Base-by-base conservation (phyloP, 2,797 vertebrate species). In the Cynodonichthys magdalenae region DNA sequence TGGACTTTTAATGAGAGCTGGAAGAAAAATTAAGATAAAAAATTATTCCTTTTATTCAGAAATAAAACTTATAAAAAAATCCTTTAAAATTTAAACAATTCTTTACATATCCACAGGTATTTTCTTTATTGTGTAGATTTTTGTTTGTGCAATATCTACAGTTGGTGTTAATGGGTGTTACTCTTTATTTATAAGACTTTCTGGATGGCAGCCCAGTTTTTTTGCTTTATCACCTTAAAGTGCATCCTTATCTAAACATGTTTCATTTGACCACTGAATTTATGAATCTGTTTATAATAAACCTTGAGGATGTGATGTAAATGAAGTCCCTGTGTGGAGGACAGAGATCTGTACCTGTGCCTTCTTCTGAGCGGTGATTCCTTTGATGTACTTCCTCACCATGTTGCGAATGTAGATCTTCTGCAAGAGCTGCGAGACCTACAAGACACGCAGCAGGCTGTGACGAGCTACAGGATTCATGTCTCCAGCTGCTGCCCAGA, bases 1-100 rank as follows among this genome's bases (percentile, higher is more conserved):
- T 96, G 86, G 41, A 66, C 89, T 85, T 98, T 99, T 6, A 96
- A 89, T 82, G 94, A 88, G 64, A 99, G 83, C 97, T 99, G 78
- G 5, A 74, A 77, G 74, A 5, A 42, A 14, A 59, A 8, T 47
- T 29, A 19, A n/a, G 20, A 5, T 14, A 3, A 47, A 14, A n/a
- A 58, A 20, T 1, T 11, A 36, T 31, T 31, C 31, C 11, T 36
- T 36, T 36, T 36, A 12, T 36, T 36, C 34, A 10, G 3, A 36
- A 36, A 11, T 36, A 36, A 3, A 1, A 31, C 8, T 3, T 31
- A 31, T 2, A 3, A 31, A 6, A 31, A 31, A 31, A 31, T 6
- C 2, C 8, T 4, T 31, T 31, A 31, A 8, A 1, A 4, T 9
- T 31, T 5, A 31, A 6, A 31, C 31, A 31, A 5, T 31, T 3